Percentiles rank a stretch among this genome's conserved stretches.
Conservation (phyloP, 1,140 invertebrate species). For the Phortica variegata region DNA sequence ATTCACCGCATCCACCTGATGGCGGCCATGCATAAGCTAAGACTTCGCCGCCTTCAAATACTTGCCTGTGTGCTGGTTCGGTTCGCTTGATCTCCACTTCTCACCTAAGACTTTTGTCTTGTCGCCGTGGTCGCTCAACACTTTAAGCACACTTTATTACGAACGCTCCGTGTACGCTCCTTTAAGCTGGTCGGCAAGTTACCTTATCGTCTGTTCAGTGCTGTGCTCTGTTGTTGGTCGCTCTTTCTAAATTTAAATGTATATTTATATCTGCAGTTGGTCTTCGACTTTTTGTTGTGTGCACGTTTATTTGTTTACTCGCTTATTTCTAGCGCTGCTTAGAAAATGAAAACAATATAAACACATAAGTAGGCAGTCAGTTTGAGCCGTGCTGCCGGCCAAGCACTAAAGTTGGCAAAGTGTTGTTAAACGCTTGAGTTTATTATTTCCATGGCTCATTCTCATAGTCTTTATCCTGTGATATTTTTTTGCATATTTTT, state of each 20-base stretch:
- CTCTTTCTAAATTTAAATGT: not conserved
- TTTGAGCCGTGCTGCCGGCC: no score
- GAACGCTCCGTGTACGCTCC: not conserved
- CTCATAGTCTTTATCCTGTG: no score
- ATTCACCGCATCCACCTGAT: slow-evolving; percentile 20
- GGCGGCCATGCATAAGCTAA: no score
- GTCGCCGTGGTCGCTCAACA: not conserved
- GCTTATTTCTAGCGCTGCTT: no score
- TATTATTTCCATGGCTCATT: not conserved
- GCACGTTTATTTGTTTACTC: not conserved
- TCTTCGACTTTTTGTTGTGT: not conserved
- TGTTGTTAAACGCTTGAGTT: not conserved
- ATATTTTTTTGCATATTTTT: no score
- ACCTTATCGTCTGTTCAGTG: not conserved
- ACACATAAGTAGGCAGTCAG: no score
- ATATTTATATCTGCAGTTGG: not conserved
- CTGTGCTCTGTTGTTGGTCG: not conserved
- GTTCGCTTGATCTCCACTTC: no score
- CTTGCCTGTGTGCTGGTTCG: no score
- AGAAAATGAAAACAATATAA: no score
- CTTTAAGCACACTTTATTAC: slow-evolving; percentile 12
- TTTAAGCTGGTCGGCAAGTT: not conserved
- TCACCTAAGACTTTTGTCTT: not conserved
- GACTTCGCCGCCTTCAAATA: no score
- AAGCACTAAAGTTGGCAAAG: not conserved